Evolutionary conservation across 2,113 vertebrate species (phyloP).

Genomic region (Setophaga coronata): DNA sequence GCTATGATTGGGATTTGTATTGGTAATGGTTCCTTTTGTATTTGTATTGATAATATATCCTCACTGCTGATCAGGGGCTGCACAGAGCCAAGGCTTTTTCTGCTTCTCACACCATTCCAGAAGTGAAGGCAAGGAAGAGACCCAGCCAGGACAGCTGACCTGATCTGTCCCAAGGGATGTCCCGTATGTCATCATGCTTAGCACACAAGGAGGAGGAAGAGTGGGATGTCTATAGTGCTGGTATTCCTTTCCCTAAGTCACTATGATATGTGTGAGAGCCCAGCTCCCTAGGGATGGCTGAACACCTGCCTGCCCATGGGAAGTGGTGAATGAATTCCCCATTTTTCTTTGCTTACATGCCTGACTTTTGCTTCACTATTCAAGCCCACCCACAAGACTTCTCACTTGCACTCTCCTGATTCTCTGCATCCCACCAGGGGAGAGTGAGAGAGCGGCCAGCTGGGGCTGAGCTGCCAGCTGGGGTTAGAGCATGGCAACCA

Average conservation of each 20-base stretch:
- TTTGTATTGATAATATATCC: neutral
- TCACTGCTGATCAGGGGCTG: neutral
- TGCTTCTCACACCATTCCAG: neutral
- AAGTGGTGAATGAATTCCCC: neutral
- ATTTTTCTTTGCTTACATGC: neutral
- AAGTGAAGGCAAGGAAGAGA: rapidly evolving
- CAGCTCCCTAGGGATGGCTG: neutral
- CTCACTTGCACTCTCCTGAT: neutral
- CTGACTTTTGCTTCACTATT: neutral
- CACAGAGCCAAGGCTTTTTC: neutral
- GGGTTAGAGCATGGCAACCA: neutral
- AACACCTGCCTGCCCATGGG: neutral
- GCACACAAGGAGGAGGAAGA: neutral
- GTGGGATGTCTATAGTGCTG: rapidly evolving
- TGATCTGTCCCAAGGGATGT: neutral
- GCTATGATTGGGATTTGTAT: neutral
- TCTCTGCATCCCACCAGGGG: rapidly evolving
- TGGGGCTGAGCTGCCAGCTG: neutral
- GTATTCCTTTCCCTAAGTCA: rapidly evolving
- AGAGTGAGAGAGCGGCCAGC: rapidly evolving
- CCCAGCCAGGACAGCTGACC: neutral
- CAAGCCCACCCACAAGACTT: neutral
- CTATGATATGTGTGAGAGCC: rapidly evolving
- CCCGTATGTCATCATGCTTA: rapidly evolving
- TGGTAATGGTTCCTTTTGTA: neutral